A percentile compares a stretch with the other conserved stretches of the same genome.
Evolutionary conservation across 1,140 invertebrate genomes (phyloP).

Genomic region (Mamestra configurata): DNA sequence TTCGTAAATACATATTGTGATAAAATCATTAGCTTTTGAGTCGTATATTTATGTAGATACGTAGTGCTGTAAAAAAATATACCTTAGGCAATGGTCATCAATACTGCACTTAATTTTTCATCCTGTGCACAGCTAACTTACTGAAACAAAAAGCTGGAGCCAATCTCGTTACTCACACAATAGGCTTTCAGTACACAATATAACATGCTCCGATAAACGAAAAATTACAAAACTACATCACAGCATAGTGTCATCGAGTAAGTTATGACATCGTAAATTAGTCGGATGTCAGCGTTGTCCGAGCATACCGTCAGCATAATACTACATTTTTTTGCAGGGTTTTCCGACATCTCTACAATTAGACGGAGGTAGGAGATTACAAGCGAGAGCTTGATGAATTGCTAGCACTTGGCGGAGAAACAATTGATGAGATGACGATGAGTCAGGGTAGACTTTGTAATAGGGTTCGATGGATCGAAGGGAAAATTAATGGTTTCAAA

Average conservation of each 20-base stretch:
- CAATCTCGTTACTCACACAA: neutral
- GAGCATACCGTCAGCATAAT: neutral
- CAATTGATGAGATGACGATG: neutral
- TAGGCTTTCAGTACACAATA: too few species aligned
- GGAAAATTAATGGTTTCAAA: too few species aligned
- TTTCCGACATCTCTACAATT: neutral
- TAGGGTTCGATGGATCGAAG: neutral
- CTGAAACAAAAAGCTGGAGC: neutral
- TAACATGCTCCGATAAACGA: neutral
- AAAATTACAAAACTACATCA: neutral
- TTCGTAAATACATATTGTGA: too few species aligned
- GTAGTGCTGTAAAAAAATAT: neutral
- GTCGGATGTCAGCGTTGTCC: neutral
- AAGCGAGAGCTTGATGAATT: too few species aligned
- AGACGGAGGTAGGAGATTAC: too few species aligned
- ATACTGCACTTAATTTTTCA: neutral
- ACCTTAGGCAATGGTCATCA: neutral
- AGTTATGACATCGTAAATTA: conserved; percentile 13
- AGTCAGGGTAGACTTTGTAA: too few species aligned
- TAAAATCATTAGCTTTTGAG: too few species aligned
- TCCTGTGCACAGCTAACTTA: neutral
- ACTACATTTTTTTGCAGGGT: neutral
- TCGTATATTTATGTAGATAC: too few species aligned
- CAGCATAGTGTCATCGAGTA: neutral
- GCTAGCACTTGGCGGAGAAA: neutral